Conservation (phyloP, 1,140 invertebrate species). For the Drosophila pandora region DNA sequence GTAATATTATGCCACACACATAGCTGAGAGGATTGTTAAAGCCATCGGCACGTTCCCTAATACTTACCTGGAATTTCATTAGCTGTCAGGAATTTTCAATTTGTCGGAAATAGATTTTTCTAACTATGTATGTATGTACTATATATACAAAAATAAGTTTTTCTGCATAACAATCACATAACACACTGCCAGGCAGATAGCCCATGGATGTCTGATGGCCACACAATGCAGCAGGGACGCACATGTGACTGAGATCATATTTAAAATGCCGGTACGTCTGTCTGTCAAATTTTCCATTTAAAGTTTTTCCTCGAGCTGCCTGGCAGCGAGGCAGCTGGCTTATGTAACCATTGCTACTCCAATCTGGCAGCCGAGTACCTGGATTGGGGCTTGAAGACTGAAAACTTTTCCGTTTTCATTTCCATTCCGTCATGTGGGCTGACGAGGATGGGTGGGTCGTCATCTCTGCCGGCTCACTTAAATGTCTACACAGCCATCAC, state of each 20-base stretch:
- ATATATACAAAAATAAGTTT: background rate
- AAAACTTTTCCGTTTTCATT: conserved; percentile 69
- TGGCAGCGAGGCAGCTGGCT: conserved; percentile 9
- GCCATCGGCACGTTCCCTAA: conserved; percentile 13
- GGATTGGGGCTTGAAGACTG: conserved; percentile 10
- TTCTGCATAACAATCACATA: conserved; percentile 2
- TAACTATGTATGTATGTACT: background rate
- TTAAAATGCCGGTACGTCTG: conserved; percentile 74
- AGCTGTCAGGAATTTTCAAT: conserved; percentile 50
- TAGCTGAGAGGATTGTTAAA: conserved; percentile 2
- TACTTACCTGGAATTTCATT: conserved; percentile 36
- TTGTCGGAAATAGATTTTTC: conserved; percentile 12
- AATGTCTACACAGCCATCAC: conserved; percentile 51
- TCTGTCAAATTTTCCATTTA: conserved; percentile 79
- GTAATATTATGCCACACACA: conserved; percentile 1
- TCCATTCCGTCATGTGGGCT: conserved; percentile 60
- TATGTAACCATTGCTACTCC: conserved; percentile 32
- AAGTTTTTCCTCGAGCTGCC: conserved; percentile 58
- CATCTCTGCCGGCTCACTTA: conserved; percentile 36
- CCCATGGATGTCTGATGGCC: conserved; percentile 17
- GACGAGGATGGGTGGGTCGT: conserved; percentile 7
- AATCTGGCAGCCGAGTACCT: conserved; percentile 21
- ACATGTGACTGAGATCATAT: conserved; percentile 51
- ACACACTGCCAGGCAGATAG: conserved; percentile 3
- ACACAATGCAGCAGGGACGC: conserved; percentile 35